These are phyloP conservation scores for Vanessa tameamea DNA, from an alignment of 1,140 invertebrate genomes.

Conservation along the genomic window DNA sequence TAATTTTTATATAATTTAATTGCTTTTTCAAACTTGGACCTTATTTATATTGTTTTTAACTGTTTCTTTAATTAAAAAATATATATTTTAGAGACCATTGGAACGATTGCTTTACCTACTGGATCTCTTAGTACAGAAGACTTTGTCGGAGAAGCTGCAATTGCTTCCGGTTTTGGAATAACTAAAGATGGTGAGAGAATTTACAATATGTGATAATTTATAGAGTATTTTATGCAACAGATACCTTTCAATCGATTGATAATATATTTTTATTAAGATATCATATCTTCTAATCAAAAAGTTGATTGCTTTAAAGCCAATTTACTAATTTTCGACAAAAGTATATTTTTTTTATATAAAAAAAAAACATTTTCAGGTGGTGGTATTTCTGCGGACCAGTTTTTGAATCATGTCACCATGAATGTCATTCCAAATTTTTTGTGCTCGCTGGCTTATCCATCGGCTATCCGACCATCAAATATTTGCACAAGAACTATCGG, in stretches of 20 bases:
- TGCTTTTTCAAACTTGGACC: too few species aligned
- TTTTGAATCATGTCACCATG: slow-evolving; percentile 41
- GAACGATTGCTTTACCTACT: slow-evolving; percentile 47
- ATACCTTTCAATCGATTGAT: too few species aligned
- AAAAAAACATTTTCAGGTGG: slow-evolving; percentile 32
- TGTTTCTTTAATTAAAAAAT: too few species aligned
- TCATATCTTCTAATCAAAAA: too few species aligned
- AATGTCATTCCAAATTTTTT: slow-evolving; percentile 41
- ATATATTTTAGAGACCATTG: slow-evolving; percentile 43
- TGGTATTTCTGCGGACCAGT: slow-evolving; percentile 32
- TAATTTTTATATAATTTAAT: too few species aligned
- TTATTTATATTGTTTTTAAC: not conserved
- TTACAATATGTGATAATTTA: too few species aligned
- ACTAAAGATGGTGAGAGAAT: slow-evolving; percentile 42
- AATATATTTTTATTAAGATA: too few species aligned
- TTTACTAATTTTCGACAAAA: too few species aligned
- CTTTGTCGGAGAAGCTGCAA: slow-evolving; percentile 41
- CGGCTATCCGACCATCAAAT: slow-evolving; percentile 36
- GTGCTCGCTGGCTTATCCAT: slow-evolving; percentile 36
- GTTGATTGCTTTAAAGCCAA: too few species aligned
- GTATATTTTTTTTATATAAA: too few species aligned
- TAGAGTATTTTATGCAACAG: too few species aligned
- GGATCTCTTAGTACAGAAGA: slow-evolving; percentile 30
- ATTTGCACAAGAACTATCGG: slow-evolving; percentile 52
- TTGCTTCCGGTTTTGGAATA: slow-evolving; percentile 51